A percentile compares a stretch with the other conserved stretches of the same genome.
Conservation (phyloP, 2,113 vertebrate species). For the Microtus montanus region DNA sequence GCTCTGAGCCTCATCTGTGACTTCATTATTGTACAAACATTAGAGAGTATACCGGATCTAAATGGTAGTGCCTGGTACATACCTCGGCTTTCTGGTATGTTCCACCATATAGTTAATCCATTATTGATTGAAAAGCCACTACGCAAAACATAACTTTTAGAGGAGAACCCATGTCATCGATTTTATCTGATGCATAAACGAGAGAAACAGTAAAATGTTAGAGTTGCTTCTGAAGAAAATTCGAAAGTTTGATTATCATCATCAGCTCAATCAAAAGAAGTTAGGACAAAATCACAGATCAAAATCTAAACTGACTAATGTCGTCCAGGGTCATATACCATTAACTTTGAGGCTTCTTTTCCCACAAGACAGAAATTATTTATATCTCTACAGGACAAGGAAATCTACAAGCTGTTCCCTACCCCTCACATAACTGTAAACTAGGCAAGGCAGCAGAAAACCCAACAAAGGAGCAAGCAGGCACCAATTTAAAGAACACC, state of each 20-base stretch:
- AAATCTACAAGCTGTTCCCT: not conserved
- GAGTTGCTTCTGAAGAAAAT: not conserved
- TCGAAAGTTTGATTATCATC: not conserved
- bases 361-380: not conserved
- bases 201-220: not conserved
- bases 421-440: not conserved
- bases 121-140: not conserved
- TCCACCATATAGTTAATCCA: not conserved
- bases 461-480: not conserved
- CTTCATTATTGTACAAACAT: not conserved
- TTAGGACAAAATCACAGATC: not conserved
- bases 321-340: not conserved
- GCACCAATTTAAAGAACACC: not conserved
- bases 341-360: not conserved
- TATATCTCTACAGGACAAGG: not conserved
- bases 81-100: not conserved
- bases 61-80: not conserved
- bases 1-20: not conserved
- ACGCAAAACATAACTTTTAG: not conserved
- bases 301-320: slow-evolving; percentile 18
- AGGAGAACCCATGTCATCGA: not conserved
- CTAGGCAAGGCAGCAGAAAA: not conserved
- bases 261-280: not conserved
- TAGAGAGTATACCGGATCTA: not conserved
- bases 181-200: not conserved